These are phyloP conservation scores for Lethenteron reissneri DNA, from an alignment of 2,113 vertebrate species.

Conservation along the genomic window DNA sequence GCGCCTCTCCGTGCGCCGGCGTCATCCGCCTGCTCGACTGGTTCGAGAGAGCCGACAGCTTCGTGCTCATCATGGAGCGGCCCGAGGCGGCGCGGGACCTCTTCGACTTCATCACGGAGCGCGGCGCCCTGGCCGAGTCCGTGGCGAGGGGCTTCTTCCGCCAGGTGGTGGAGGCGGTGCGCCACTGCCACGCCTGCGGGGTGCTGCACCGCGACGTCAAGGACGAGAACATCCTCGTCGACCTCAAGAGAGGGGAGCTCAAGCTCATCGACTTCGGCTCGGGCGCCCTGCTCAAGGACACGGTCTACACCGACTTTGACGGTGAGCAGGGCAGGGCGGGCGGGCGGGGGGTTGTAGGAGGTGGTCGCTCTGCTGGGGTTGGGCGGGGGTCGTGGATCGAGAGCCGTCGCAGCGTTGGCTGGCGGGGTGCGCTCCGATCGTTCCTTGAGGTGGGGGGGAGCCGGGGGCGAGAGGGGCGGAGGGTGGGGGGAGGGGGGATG, in stretches of 20 bases:
- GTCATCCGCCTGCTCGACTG: conserved; percentile 83
- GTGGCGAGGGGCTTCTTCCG: conserved; percentile 66
- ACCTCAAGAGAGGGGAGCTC: conserved; percentile 62
- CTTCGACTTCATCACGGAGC: conserved; percentile 93
- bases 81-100: conserved; percentile 79
- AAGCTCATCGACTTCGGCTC: conserved; percentile 97
- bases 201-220: conserved; percentile 92
- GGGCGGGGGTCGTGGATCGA: too few species aligned
- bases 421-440: too few species aligned
- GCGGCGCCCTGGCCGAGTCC: conserved; percentile 70
- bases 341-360: too few species aligned
- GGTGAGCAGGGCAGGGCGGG: conserved; percentile 24
- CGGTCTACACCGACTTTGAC: conserved; percentile 88
- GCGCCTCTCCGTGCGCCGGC: conserved; percentile 52
- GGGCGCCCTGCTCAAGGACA: conserved; percentile 86
- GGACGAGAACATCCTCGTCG: conserved; percentile 88
- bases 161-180: conserved; percentile 73
- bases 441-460: too few species aligned
- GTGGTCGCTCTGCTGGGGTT: too few species aligned
- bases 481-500: too few species aligned
- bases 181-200: conserved; percentile 78
- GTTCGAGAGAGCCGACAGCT: conserved; percentile 82
- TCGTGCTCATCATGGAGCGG: conserved; percentile 71
- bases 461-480: too few species aligned
- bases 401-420: too few species aligned